phyloP scores from a whole-genome alignment of 2,888 invertebrate genomes.

The Diachrysia chrysitis region DNA sequence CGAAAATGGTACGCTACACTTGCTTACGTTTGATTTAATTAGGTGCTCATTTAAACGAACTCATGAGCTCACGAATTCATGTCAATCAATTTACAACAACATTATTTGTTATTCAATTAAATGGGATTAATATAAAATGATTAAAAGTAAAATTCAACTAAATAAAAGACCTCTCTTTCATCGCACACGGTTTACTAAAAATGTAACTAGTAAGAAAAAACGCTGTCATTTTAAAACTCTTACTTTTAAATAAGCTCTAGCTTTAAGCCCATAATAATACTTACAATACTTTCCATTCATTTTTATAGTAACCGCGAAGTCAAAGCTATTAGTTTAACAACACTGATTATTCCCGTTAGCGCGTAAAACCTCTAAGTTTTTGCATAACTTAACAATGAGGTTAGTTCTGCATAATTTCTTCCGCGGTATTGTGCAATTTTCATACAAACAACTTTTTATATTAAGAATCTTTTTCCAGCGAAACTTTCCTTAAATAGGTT shows the following conservation, averaged over 20 bases:
- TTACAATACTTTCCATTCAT: slow-evolving; percentile 7
- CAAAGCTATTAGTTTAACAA: slow-evolving; percentile 34
- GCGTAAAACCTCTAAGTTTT: slow-evolving; percentile 36
- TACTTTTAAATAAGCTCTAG: background rate
- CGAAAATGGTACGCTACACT: background rate
- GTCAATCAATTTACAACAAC: background rate
- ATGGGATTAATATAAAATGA: background rate
- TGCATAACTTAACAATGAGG: slow-evolving; percentile 45
- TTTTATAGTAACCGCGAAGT: slow-evolving; percentile 11
- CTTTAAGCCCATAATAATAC: background rate
- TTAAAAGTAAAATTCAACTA: background rate
- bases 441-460: slow-evolving; percentile 39
- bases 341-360: slow-evolving; percentile 38
- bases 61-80: background rate
- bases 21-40: background rate
- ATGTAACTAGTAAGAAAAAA: background rate
- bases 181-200: background rate
- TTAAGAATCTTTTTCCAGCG: slow-evolving; percentile 30
- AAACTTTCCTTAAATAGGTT: slow-evolving; percentile 17
- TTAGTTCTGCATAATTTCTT: slow-evolving; percentile 50
- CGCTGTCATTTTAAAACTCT: background rate
- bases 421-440: slow-evolving; percentile 34
- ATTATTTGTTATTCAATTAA: slow-evolving; percentile 2
- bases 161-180: background rate
- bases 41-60: slow-evolving; percentile 1